These are phyloP conservation scores for Toxostoma redivivum DNA, from an alignment of 2,113 vertebrate genomes.

Conservation along the genomic window DNA sequence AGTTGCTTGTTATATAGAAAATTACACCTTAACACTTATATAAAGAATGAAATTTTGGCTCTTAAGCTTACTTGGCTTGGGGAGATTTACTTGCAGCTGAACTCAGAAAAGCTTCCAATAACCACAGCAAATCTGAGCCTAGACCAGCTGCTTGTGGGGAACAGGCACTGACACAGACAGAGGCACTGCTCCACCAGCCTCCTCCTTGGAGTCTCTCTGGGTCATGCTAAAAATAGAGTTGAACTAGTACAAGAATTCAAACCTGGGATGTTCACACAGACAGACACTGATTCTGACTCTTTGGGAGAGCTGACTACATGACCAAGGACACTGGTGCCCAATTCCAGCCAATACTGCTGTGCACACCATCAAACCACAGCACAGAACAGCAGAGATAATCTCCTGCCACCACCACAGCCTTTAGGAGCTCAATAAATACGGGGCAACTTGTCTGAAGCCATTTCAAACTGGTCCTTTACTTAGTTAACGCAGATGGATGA, in stretches of 20 bases:
- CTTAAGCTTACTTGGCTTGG: background rate
- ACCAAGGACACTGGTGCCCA: rapidly evolving
- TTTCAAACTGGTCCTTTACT: background rate
- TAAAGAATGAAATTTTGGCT: background rate
- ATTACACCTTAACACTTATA: background rate
- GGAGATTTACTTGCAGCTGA: background rate
- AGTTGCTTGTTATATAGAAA: background rate
- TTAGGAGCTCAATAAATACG: background rate
- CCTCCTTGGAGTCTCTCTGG: background rate
- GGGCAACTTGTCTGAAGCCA: background rate
- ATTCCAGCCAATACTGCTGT: background rate
- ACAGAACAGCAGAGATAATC: background rate
- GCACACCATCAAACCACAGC: background rate
- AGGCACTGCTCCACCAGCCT: background rate
- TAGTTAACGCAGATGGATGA: background rate
- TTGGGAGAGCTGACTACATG: background rate
- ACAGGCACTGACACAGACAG: background rate
- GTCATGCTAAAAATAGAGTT: background rate
- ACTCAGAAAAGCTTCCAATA: background rate
- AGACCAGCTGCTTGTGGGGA: rapidly evolving
- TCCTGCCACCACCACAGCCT: background rate
- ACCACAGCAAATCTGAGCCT: background rate
- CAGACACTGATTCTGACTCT: background rate
- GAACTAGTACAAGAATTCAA: background rate
- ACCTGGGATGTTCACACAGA: background rate